Percentiles rank a stretch among this genome's conserved stretches.
Conservation (phyloP, 2,888 invertebrate genomes). For the Leucozona laternaria region DNA sequence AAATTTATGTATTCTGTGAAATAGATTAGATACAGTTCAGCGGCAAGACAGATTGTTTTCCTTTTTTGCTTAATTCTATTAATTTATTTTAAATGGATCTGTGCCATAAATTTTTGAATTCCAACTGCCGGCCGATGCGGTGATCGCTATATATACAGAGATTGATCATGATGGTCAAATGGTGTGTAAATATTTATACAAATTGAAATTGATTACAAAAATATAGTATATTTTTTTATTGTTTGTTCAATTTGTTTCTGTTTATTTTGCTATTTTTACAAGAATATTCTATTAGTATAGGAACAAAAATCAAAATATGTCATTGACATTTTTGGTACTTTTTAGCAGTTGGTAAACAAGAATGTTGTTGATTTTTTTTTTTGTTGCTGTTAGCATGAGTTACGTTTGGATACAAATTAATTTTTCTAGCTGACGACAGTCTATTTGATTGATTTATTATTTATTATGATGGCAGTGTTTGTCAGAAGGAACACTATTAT, state of each 20-base stretch:
- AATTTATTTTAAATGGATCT: constrained; percentile 40
- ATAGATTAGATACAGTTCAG: not conserved
- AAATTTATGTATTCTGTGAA: not conserved
- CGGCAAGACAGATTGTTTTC: constrained; percentile 19
- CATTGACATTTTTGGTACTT: not conserved
- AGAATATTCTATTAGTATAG: not conserved
- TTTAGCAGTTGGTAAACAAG: too few species aligned
- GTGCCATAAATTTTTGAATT: constrained; percentile 54
- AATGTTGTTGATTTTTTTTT: too few species aligned
- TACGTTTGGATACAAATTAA: too few species aligned
- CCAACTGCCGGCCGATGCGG: not conserved
- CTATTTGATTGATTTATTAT: too few species aligned
- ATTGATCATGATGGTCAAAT: constrained; percentile 32
- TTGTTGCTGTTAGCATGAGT: too few species aligned
- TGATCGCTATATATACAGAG: constrained; percentile 6
- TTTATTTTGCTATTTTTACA: not conserved
- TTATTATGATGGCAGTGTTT: too few species aligned
- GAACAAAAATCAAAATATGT: not conserved
- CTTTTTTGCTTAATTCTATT: not conserved
- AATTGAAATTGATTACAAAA: not conserved
- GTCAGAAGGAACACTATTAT: too few species aligned
- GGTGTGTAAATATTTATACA: constrained; percentile 24
- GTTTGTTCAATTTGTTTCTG: not conserved
- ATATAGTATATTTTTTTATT: not conserved
- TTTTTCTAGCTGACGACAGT: too few species aligned